Percentiles rank a stretch among this genome's conserved stretches.
These are phyloP conservation scores for Drosophila nigromelanica DNA, from an alignment of 1,140 invertebrate genomes.

Conservation along the genomic window DNA sequence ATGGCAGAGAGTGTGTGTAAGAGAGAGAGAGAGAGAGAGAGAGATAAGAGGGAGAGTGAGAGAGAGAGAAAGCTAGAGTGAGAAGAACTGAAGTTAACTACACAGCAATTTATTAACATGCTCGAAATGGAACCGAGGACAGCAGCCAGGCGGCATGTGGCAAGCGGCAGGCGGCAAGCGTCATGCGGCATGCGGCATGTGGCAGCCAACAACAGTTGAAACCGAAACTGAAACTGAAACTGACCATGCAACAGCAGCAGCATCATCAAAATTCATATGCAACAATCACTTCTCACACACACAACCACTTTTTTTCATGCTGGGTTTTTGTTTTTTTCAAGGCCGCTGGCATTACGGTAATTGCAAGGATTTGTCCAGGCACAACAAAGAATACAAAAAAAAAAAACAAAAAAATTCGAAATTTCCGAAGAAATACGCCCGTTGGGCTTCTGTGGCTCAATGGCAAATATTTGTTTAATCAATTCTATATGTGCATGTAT, in stretches of 20 bases:
- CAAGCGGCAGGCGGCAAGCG: neutral
- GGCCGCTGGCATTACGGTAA: slow-evolving; percentile 74
- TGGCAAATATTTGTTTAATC: slow-evolving; percentile 77
- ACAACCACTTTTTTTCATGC: neutral
- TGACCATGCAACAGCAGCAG: slow-evolving; percentile 15
- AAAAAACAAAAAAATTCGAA: slow-evolving; percentile 8
- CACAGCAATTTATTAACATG: slow-evolving; percentile 35
- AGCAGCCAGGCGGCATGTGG: slow-evolving; percentile 2
- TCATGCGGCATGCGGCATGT: slow-evolving; percentile 9
- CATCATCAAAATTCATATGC: slow-evolving; percentile 44
- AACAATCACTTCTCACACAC: slow-evolving; percentile 29
- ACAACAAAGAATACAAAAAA: slow-evolving; percentile 17
- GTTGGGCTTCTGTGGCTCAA: slow-evolving; percentile 41
- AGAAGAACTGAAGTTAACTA: slow-evolving; percentile 41
- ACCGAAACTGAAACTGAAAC: slow-evolving; percentile 2
- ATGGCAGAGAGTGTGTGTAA: too few relatives aligned
- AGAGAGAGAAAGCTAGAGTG: neutral
- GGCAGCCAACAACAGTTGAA: slow-evolving; percentile 18
- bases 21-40: neutral
- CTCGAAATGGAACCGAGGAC: slow-evolving; percentile 41
- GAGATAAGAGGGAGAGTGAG: neutral
- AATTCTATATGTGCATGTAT: slow-evolving; percentile 52
- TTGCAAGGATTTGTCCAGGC: slow-evolving; percentile 69
- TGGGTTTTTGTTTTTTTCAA: slow-evolving; percentile 46
- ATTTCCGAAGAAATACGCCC: slow-evolving; percentile 37